Evolutionary conservation across 2,888 invertebrate species (phyloP).

Genomic region (Cremastobaeus sp.): DNA sequence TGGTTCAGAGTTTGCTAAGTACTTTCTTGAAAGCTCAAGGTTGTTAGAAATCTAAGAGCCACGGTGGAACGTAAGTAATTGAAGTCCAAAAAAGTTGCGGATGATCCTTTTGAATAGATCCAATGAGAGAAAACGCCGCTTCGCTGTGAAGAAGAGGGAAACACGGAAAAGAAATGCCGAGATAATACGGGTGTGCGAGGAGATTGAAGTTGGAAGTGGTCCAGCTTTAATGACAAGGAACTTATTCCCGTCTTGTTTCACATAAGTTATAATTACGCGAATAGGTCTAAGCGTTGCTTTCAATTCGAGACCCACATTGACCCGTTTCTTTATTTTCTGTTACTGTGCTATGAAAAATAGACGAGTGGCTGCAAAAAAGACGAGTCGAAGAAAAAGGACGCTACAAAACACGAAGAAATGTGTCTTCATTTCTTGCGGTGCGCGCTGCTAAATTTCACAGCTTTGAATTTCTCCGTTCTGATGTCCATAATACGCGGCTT

Average conservation of each 20-base stretch:
- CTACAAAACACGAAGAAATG: slow-evolving; percentile 21
- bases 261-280: slow-evolving; percentile 65
- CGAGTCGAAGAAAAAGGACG: slow-evolving; percentile 14
- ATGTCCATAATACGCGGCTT: slow-evolving; percentile 11
- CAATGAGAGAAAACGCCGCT: slow-evolving; percentile 46
- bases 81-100: slow-evolving; percentile 56
- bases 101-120: slow-evolving; percentile 58
- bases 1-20: slow-evolving; percentile 51
- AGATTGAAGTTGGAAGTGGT: slow-evolving; percentile 65
- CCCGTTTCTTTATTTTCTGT: slow-evolving; percentile 26
- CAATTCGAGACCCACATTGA: slow-evolving; percentile 40
- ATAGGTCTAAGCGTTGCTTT: slow-evolving; percentile 56
- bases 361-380: slow-evolving; percentile 9
- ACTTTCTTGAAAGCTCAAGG: slow-evolving; percentile 44
- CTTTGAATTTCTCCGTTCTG: slow-evolving; percentile 17
- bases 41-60: slow-evolving; percentile 50
- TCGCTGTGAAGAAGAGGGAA: slow-evolving; percentile 8
- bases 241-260: slow-evolving; percentile 63
- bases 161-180: slow-evolving; percentile 47
- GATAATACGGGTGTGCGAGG: slow-evolving; percentile 52
- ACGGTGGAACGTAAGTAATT: slow-evolving; percentile 52
- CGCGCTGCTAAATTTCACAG: slow-evolving; percentile 20
- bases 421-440: slow-evolving; percentile 36
- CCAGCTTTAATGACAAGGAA: slow-evolving; percentile 65
- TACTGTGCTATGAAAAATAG: slow-evolving; percentile 47